Percentiles rank a stretch among this genome's conserved stretches.
Evolutionary conservation across 2,113 vertebrate genomes (phyloP).

Genomic region (Onychorhynchus coronatus): DNA sequence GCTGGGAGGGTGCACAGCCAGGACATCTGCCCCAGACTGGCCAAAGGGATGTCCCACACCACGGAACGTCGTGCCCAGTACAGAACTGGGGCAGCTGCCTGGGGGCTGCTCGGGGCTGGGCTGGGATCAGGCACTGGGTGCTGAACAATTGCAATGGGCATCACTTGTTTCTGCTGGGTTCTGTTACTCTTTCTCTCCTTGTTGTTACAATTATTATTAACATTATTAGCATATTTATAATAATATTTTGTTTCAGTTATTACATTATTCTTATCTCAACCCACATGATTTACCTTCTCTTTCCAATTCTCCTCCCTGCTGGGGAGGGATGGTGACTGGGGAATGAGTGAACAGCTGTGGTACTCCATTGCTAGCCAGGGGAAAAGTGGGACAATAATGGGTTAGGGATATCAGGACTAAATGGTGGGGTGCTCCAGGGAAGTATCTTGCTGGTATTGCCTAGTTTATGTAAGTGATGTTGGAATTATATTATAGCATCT

Average conservation of each 20-base stretch:
- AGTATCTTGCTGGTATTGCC: background rate
- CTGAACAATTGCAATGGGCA: rapidly evolving
- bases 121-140: background rate
- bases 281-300: background rate
- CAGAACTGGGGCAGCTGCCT: background rate
- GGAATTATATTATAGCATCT: background rate
- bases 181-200: background rate
- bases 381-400: background rate
- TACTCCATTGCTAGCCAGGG: background rate
- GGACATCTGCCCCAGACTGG: background rate
- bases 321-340: background rate
- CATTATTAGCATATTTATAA: background rate
- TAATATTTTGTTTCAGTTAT: background rate
- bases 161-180: background rate
- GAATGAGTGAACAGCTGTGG: rapidly evolving
- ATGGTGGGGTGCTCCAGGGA: background rate
- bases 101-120: background rate
- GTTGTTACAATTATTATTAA: too few relatives aligned
- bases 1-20: background rate
- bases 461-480: background rate
- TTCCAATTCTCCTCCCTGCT: background rate
- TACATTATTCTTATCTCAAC: background rate
- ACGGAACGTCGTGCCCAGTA: background rate
- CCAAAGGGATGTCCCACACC: background rate
- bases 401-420: background rate